A percentile compares a stretch with the other conserved stretches of the same genome.
phyloP scores from a whole-genome alignment of 2,113 vertebrate species.

The Salminus brasiliensis region DNA sequence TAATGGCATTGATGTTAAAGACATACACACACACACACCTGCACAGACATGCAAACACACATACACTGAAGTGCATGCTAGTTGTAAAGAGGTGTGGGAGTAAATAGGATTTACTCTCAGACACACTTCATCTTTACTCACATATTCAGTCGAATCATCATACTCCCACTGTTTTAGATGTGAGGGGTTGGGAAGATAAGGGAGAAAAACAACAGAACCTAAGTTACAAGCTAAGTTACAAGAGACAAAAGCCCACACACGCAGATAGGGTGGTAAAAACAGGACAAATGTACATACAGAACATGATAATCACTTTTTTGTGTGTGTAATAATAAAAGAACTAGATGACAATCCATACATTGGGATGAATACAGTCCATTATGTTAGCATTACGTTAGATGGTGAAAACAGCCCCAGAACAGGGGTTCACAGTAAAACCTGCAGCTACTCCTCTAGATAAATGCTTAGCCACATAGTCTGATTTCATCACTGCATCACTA shows the following conservation, averaged over 20 bases:
- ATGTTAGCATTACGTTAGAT: background rate
- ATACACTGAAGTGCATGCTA: background rate
- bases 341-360: background rate
- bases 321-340: background rate
- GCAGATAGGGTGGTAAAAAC: background rate
- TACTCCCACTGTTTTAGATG: constrained; percentile 93
- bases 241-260: constrained; percentile 22
- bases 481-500: constrained; percentile 5
- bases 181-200: constrained; percentile 76
- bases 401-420: too few species aligned
- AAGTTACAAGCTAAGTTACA: constrained; percentile 43
- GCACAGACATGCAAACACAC: background rate
- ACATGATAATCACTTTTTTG: background rate
- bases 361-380: background rate
- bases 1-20: background rate
- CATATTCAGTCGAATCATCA: constrained; percentile 98
- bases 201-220: constrained; percentile 68
- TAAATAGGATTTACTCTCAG: constrained; percentile 6
- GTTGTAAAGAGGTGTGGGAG: background rate
- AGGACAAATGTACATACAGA: background rate
- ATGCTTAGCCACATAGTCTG: background rate
- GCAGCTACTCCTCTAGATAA: background rate
- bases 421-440: background rate
- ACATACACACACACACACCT: background rate
- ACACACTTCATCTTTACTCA: constrained; percentile 76